phyloP scores from a whole-genome alignment of 2,113 vertebrate species.

The Dissostichus mawsoni region DNA sequence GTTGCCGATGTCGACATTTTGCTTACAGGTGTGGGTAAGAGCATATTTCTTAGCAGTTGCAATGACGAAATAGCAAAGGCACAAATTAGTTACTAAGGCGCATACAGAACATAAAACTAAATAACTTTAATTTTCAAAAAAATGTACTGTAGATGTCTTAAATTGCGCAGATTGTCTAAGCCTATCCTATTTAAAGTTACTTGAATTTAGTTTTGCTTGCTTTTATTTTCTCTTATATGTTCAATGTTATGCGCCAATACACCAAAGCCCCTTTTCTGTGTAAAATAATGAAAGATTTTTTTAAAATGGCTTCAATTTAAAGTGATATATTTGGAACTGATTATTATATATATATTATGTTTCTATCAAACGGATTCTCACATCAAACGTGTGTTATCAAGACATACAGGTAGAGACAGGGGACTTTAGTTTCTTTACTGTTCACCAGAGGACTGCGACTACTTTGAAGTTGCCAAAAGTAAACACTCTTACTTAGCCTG shows the following conservation, averaged over 20 bases:
- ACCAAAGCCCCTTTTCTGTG: no score
- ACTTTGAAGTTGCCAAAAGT: conserved; percentile 13
- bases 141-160: no score
- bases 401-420: neutral
- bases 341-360: neutral
- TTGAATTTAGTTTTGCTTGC: no score
- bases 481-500: neutral
- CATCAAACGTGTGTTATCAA: neutral
- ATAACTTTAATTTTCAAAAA: no score
- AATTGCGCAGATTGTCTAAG: no score
- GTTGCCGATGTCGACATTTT: conserved; percentile 3
- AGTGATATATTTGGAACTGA: neutral
- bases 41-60: neutral
- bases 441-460: neutral
- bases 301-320: neutral
- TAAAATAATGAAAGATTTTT: neutral
- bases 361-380: neutral
- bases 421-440: neutral
- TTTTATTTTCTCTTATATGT: no score
- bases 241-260: no score
- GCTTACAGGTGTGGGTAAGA: neutral
- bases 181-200: no score
- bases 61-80: no score
- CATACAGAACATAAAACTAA: neutral
- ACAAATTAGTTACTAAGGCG: no score